A percentile compares a stretch with the other conserved stretches of the same genome.
Evolutionary conservation across 1,140 invertebrate species (phyloP).

Genomic region (Micrasema minimum): DNA sequence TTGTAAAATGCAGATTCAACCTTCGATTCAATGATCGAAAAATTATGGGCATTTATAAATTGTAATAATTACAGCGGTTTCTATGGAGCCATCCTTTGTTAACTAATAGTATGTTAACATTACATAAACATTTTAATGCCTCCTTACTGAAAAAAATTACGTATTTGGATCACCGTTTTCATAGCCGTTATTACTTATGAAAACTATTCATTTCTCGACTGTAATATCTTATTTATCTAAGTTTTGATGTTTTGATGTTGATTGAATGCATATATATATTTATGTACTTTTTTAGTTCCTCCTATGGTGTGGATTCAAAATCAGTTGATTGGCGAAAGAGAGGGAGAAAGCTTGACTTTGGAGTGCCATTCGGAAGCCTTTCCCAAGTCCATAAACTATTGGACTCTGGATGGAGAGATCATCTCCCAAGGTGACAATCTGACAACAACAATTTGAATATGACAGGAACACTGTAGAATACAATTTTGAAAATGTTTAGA

Average conservation of each 20-base stretch:
- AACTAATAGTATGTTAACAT: no score
- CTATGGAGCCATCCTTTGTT: slow-evolving; percentile 49
- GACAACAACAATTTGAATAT: no score
- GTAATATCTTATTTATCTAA: neutral
- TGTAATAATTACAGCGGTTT: slow-evolving; percentile 42
- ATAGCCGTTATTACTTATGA: no score
- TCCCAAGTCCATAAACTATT: slow-evolving; percentile 89
- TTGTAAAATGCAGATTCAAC: no score
- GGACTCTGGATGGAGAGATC: slow-evolving; percentile 84
- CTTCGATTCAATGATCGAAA: no score
- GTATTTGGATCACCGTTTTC: no score
- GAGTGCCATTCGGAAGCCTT: slow-evolving; percentile 89
- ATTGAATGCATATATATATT: no score
- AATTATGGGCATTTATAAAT: no score
- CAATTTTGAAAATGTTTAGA: no score
- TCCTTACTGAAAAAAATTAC: no score
- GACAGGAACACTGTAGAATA: no score
- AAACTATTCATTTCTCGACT: neutral
- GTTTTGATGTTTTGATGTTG: neutral
- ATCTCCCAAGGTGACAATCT: slow-evolving; percentile 84
- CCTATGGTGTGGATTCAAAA: slow-evolving; percentile 88
- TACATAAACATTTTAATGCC: no score
- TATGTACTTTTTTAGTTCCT: slow-evolving; percentile 69
- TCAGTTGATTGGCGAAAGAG: slow-evolving; percentile 81
- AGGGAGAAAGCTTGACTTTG: slow-evolving; percentile 78